Evolutionary conservation across 2,113 vertebrate species (phyloP), one percentile per base, ranked within the genome.

Genomic region (Ophthalmolycus amberensis): DNA sequence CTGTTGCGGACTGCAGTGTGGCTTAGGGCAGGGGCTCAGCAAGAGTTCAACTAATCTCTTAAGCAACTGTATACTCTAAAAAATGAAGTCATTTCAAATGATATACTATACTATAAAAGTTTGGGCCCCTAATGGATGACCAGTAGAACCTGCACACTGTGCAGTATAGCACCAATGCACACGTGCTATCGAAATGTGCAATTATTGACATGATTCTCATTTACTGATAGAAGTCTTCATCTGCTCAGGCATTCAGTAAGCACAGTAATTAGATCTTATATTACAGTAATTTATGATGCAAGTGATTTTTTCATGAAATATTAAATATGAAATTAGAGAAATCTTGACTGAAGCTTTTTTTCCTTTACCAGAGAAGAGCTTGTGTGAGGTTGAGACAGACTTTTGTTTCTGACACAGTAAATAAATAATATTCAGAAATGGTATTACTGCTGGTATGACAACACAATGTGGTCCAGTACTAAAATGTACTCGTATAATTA

Each of bases 291-390:
- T 54, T 8, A 52, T 56, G 0, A 79, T 73, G 84, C 22, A 54
- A 85, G n/a, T 5, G 11, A 82, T 65, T 74, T 74, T 8, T 2
- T 38, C 58, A 84, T 63, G 6, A 71, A 71, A 69, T 20, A 46
- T 46, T 37, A 76, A 74, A 67, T 56, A 77, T 77, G 50, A 89
- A 79, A 67, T 29, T 34, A 48, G 46, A 60, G 44, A 80, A 64
- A 73, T 76, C 7, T 56, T 52, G 67, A 84, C 5, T 76, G 58
- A 72, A 79, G 46, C 52, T 62, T 80, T 87, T 34, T 63, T 72
- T 37, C 78, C 85, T 93, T 93, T 88, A 15, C 89, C 86, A 95
- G 90, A 92, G 70, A 93, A 93, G 83, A 78, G 88, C 52, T 83
- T 65, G 46, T 75, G 85, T 77, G 66, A 50, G 72, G 54, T 68